These are phyloP conservation scores for Ceraclea dissimilis DNA, from an alignment of 2,888 invertebrate genomes.

Conservation along the genomic window DNA sequence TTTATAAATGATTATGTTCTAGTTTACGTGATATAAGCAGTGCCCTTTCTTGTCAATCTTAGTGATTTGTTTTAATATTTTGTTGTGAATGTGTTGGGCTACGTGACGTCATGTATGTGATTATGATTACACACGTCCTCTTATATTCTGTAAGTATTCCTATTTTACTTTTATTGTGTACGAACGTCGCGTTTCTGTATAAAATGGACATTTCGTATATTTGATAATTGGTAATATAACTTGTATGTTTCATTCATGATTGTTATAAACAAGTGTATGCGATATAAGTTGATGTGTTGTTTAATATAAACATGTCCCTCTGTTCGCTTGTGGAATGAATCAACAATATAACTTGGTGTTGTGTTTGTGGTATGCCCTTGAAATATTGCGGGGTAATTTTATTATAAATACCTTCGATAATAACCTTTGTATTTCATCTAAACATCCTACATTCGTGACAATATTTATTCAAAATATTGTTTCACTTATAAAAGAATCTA, in stretches of 20 bases:
- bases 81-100: slow-evolving; percentile 48
- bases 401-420: slow-evolving; percentile 14
- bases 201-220: slow-evolving; percentile 11
- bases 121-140: slow-evolving; percentile 45
- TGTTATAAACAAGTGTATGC: slow-evolving; percentile 3
- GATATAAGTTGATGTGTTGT: neutral
- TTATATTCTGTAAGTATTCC: slow-evolving; percentile 51
- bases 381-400: slow-evolving; percentile 40
- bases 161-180: slow-evolving; percentile 37
- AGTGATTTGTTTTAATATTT: slow-evolving; percentile 41
- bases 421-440: slow-evolving; percentile 1
- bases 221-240: slow-evolving; percentile 2
- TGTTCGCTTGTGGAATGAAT: slow-evolving; percentile 5
- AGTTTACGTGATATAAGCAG: slow-evolving; percentile 36
- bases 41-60: slow-evolving; percentile 32
- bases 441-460: neutral
- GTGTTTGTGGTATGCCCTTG: slow-evolving; percentile 42
- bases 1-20: slow-evolving; percentile 42
- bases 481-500: neutral
- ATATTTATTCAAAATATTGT: neutral
- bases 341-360: slow-evolving; percentile 3
- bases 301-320: slow-evolving; percentile 10
- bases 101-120: slow-evolving; percentile 48
- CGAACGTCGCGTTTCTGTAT: slow-evolving; percentile 11
- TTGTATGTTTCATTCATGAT: slow-evolving; percentile 18